Conservation (phyloP, 2,888 invertebrate species). For the Synanthedon myopaeformis region DNA sequence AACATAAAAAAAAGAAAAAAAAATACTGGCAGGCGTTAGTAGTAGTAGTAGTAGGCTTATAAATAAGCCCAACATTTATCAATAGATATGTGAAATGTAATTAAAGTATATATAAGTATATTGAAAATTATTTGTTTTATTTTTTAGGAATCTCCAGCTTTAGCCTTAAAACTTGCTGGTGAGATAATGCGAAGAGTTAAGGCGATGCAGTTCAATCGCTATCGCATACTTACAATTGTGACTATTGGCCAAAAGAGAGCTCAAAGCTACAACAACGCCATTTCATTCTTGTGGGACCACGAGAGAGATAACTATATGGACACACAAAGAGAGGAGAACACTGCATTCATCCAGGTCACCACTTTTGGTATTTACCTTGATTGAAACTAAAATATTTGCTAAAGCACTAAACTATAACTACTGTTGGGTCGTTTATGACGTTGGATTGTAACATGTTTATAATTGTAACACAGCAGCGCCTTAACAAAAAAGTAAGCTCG, state of each 20-base stretch:
- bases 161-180: conserved; percentile 34
- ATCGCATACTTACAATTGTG: conserved; percentile 38
- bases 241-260: conserved; percentile 46
- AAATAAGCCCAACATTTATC: no score
- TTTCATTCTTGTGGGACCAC: conserved; percentile 52
- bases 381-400: conserved; percentile 7
- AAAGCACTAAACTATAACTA: no score
- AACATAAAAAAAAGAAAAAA: no score
- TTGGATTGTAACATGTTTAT: no score
- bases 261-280: conserved; percentile 50
- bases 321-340: conserved; percentile 22
- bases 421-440: no score
- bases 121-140: not conserved
- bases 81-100: no score
- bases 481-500: no score
- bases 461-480: no score
- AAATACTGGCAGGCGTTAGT: no score
- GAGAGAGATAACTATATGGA: conserved; percentile 37
- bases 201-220: conserved; percentile 36
- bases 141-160: conserved; percentile 24
- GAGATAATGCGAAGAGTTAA: conserved; percentile 34
- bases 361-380: conserved; percentile 47
- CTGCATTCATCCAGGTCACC: conserved; percentile 46
- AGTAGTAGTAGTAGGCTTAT: no score
- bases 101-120: no score